These are phyloP conservation scores for Pomacea maculata DNA, from an alignment of 1,140 invertebrate genomes.

Conservation along the genomic window DNA sequence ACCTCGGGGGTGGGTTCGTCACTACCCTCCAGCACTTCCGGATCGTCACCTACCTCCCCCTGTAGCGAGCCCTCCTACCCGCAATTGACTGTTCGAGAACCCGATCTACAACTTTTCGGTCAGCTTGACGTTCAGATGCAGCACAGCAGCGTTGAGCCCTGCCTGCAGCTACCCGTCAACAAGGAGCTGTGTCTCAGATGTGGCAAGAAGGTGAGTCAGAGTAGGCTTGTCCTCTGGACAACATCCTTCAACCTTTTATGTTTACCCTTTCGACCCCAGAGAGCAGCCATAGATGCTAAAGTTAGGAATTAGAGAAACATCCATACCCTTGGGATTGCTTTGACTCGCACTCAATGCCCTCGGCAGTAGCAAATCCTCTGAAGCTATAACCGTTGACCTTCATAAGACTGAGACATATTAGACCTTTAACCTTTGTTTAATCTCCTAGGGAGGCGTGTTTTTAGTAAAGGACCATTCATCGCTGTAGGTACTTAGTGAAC, in stretches of 20 bases:
- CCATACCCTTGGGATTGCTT: neutral
- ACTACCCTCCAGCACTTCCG: neutral
- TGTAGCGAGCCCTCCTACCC: too few species aligned
- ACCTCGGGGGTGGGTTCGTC: conserved; percentile 12
- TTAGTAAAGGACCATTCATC: too few species aligned
- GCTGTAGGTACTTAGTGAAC: too few species aligned
- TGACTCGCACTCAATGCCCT: neutral
- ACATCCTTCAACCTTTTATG: too few species aligned
- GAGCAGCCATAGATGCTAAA: too few species aligned
- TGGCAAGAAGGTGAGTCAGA: conserved; percentile 10
- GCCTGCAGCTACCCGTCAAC: conserved; percentile 1
- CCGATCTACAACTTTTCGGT: neutral
- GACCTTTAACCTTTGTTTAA: too few species aligned
- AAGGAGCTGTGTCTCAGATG: neutral
- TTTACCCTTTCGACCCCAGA: too few species aligned
- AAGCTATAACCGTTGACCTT: neutral
- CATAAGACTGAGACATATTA: neutral
- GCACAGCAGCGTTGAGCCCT: neutral
- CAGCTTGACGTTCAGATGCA: neutral
- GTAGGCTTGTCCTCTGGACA: neutral
- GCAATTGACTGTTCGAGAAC: neutral
- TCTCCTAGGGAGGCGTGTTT: too few species aligned
- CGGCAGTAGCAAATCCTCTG: neutral
- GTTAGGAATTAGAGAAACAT: neutral
- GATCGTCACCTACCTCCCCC: conserved; percentile 18